Percentiles rank a stretch among this genome's conserved stretches.
These are phyloP conservation scores for Fulmarus glacialis DNA, from an alignment of 2,113 vertebrate species.

Conservation along the genomic window DNA sequence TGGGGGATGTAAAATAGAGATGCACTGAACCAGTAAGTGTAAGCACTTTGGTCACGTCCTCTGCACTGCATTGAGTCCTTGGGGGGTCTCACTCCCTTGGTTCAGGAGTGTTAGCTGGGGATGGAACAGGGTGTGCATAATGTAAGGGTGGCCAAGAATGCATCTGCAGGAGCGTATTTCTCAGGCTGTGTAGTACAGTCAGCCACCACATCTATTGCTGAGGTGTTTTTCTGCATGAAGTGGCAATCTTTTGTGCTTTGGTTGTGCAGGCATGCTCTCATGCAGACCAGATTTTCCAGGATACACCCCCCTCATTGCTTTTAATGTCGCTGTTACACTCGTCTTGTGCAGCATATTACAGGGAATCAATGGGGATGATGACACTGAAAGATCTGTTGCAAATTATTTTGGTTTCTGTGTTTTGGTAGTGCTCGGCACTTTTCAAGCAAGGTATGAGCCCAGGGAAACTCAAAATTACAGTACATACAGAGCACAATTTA, in stretches of 20 bases:
- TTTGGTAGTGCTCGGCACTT: background rate
- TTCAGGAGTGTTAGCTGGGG: background rate
- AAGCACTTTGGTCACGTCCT: background rate
- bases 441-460: background rate
- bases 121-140: background rate
- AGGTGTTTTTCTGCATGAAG: constrained; percentile 26
- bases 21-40: background rate
- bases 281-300: background rate
- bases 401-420: background rate
- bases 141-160: background rate
- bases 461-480: background rate
- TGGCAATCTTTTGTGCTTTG: background rate
- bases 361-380: background rate
- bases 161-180: background rate
- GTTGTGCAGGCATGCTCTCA: background rate
- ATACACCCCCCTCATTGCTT: background rate
- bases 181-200: background rate
- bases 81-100: background rate
- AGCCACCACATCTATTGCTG: background rate
- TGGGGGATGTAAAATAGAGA: background rate
- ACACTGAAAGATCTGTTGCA: background rate
- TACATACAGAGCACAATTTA: background rate
- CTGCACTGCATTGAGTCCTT: background rate
- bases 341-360: background rate
- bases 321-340: background rate